A percentile compares a stretch with the other conserved stretches of the same genome.
These are phyloP conservation scores for Caenorhabditis sinica DNA, from an alignment of 2,888 invertebrate species.

Conservation along the genomic window DNA sequence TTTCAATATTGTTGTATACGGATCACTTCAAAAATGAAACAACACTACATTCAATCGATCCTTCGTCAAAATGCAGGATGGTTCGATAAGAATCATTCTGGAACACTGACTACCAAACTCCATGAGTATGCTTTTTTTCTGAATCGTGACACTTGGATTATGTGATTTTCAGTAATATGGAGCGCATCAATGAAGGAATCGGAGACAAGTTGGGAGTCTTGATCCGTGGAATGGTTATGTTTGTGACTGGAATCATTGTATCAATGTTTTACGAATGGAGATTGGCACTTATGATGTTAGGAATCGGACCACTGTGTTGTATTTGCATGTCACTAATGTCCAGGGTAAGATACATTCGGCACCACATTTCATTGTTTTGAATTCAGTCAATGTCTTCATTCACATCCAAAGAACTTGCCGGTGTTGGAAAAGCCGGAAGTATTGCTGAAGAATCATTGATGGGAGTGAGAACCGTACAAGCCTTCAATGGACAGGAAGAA, in stretches of 20 bases:
- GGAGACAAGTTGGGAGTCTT: conserved; percentile 78
- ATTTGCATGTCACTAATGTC: conserved; percentile 71
- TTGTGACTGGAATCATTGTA: conserved; percentile 69
- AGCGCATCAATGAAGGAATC: conserved; percentile 73
- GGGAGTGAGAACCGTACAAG: conserved; percentile 79
- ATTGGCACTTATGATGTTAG: conserved; percentile 75
- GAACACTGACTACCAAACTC: conserved; percentile 72
- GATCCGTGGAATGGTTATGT: conserved; percentile 73
- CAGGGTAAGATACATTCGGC: conserved; percentile 41
- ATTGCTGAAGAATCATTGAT: conserved; percentile 78
- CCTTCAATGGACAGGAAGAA: conserved; percentile 78
- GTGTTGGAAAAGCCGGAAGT: conserved; percentile 76
- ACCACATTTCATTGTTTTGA: not conserved
- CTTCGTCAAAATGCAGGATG: conserved; percentile 78
- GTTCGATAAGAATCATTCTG: conserved; percentile 77
- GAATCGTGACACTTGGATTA: not conserved
- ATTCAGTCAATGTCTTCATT: conserved; percentile 73
- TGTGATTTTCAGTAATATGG: conserved; percentile 52
- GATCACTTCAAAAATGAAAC: conserved; percentile 70
- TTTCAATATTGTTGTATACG: conserved; percentile 75
- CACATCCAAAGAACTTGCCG: conserved; percentile 72
- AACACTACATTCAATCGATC: conserved; percentile 70
- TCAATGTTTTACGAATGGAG: conserved; percentile 77
- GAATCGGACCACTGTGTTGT: conserved; percentile 69
- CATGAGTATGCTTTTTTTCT: conserved; percentile 71